Conservation (phyloP, 2,797 vertebrate species). For the Galagoides demidoff region DNA sequence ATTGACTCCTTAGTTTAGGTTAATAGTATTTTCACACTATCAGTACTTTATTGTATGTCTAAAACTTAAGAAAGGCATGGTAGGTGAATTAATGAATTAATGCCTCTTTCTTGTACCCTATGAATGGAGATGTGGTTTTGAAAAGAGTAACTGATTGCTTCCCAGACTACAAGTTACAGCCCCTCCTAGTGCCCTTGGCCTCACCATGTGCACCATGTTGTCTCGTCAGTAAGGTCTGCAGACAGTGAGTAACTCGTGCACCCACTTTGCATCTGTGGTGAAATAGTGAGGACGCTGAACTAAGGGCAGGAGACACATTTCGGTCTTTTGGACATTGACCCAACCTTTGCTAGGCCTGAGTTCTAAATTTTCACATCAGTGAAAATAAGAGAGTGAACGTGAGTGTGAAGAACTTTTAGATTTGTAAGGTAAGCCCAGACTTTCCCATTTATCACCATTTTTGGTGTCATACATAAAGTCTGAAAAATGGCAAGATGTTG, state of each 20-base stretch:
- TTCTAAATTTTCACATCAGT: neutral
- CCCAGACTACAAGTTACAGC: neutral
- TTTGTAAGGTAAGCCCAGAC: neutral
- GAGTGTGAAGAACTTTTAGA: neutral
- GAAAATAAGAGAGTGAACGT: neutral
- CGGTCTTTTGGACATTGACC: neutral
- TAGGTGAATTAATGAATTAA: conserved; percentile 10
- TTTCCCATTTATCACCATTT: neutral
- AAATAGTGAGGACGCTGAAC: neutral
- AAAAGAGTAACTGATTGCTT: neutral
- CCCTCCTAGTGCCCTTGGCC: neutral
- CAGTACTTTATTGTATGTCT: conserved; percentile 33
- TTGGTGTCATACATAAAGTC: neutral
- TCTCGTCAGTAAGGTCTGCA: neutral
- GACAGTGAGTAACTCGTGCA: neutral
- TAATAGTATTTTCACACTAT: conserved; percentile 53
- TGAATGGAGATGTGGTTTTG: neutral
- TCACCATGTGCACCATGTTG: neutral
- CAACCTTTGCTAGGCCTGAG: neutral
- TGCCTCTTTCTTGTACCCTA: neutral
- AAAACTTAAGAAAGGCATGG: conserved; percentile 48
- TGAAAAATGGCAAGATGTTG: neutral
- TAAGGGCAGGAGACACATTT: neutral
- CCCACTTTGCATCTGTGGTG: neutral
- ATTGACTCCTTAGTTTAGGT: conserved; percentile 64